Evolutionary conservation across 2,113 vertebrate species (phyloP), one percentile per base, ranked within the genome.

Genomic region (Callaeas wilsoni): DNA sequence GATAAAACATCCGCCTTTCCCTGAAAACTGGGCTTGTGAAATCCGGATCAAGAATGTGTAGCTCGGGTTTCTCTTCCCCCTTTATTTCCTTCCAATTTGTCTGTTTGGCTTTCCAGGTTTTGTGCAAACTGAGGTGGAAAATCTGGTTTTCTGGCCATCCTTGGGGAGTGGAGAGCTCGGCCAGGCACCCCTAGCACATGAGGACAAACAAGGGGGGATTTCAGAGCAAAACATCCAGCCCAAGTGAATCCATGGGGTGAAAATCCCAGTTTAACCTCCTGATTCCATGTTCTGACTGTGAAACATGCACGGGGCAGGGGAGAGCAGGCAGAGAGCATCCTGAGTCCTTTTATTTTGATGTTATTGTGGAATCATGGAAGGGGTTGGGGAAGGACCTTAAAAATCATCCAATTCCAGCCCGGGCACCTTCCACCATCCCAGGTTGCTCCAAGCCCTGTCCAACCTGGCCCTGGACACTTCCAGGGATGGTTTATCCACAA

Each of bases 271-370:
- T 56, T 8, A 7, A 12, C 6, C 7, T 37, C 63, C 52, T 2
- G 30, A 6, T 2, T 25, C 46, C 0, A 0, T 37, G 49, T 23
- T 35, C 62, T 27, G 35, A 1, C 44, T 17, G 23, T 7, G 50
- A 4, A 23, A 39, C 6, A 1, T 4, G 39, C 69, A 1, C 46
- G 10, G 55, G 55, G 67, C 23, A 29, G 44, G 60, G 33, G 21
- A 25, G 65, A n/a, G 56, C 52, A 52, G 63, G 37, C 7, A 8
- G 27, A 47, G 30, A 6, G 4, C 3, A 1, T 7, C 75, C 10
- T 12, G 3, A 13, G 21, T 17, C 25, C 2, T 2, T 6, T 0
- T 1, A 1, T 44, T 93, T 49, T 46, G 52, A 14, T 8, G 2
- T 39, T 25, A 2, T 30, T 0, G 0, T 55, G 47, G 74, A 47